Conservation (phyloP, 2,113 vertebrate species). For the Arvicanthis niloticus region DNA sequence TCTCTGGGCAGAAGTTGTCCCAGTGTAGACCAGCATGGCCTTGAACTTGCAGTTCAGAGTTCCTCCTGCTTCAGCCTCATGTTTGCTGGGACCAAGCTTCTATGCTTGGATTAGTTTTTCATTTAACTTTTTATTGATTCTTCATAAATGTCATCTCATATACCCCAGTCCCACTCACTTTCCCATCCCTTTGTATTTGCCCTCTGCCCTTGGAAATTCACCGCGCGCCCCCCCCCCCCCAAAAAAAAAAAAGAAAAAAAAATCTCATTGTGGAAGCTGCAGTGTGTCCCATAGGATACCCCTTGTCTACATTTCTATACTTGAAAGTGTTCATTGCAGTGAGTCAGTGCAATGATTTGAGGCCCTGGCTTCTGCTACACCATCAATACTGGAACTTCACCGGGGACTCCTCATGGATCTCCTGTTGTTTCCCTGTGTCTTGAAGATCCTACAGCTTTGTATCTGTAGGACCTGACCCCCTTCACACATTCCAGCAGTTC, state of each 20-base stretch:
- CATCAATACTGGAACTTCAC: not conserved
- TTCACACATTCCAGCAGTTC: too few relatives aligned
- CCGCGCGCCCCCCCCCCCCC: too few relatives aligned
- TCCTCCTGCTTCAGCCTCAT: not conserved
- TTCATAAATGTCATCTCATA: not conserved
- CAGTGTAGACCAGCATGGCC: not conserved
- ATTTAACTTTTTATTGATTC: not conserved
- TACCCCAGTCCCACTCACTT: not conserved
- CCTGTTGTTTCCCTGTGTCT: not conserved
- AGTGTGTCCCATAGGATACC: not conserved
- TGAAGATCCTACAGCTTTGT: not conserved
- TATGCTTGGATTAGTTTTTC: not conserved
- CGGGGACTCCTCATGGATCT: not conserved
- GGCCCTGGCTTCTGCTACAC: not conserved
- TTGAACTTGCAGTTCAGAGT: not conserved
- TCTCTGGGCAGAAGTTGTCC: not conserved
- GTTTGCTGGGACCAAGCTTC: not conserved
- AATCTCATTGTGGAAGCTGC: not conserved
- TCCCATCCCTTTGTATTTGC: not conserved
- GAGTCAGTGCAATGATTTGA: not conserved
- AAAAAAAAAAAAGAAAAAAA: not conserved
- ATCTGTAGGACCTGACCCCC: not conserved
- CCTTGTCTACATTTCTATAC: not conserved
- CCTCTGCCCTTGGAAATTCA: not conserved
- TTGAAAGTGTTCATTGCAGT: not conserved